Evolutionary conservation across 35 echinoderm and acorn worm species (phyloP).

Genomic region (Stichopus chloronotus): DNA sequence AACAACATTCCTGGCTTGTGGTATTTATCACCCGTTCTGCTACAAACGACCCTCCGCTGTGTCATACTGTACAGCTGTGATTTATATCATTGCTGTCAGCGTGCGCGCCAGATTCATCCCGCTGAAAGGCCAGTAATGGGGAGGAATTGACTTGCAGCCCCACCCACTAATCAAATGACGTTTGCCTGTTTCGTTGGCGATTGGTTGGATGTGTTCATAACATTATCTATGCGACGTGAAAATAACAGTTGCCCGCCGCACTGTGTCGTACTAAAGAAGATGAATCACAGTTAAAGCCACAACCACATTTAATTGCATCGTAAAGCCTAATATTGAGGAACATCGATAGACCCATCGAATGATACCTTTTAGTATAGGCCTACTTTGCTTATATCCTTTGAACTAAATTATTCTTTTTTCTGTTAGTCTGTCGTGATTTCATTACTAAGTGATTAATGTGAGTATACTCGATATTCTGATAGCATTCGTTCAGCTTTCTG

Average conservation of each 20-base stretch:
- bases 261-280: neutral
- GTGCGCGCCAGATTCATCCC: constrained; percentile 33
- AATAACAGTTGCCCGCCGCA: neutral
- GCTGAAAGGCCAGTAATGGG: constrained; percentile 36
- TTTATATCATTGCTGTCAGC: constrained; percentile 62
- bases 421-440: too few relatives aligned
- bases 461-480: too few relatives aligned
- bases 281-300: too few relatives aligned
- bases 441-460: too few relatives aligned
- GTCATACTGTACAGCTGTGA: constrained; percentile 63
- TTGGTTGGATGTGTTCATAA: constrained; percentile 5
- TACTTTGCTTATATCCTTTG: too few relatives aligned
- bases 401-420: too few relatives aligned
- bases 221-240: constrained; percentile 7
- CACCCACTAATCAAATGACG: neutral
- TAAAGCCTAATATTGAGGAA: too few relatives aligned
- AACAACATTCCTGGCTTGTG: constrained; percentile 69
- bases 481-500: too few relatives aligned
- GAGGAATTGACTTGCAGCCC: neutral
- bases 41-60: constrained; percentile 59
- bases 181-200: neutral
- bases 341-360: too few relatives aligned
- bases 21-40: constrained; percentile 56
- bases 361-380: too few relatives aligned
- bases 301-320: too few relatives aligned